phyloP scores from a whole-genome alignment of 2,888 invertebrate species.

The Julus scanicus region DNA sequence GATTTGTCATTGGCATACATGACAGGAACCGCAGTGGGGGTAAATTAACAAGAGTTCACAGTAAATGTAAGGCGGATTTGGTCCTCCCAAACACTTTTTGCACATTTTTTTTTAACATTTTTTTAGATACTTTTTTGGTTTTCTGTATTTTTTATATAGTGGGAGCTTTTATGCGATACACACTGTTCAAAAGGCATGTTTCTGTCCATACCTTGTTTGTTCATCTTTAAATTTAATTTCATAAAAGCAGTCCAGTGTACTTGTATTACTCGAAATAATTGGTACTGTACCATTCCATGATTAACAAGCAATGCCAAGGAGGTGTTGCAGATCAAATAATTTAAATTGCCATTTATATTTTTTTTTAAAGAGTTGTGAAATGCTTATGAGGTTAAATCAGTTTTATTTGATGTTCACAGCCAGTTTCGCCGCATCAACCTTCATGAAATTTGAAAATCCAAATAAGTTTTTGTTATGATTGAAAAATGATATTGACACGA shows the following conservation, averaged over 20 bases:
- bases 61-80: constrained; percentile 47
- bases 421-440: too few species aligned
- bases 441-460: background rate
- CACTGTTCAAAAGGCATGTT: background rate
- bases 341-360: too few species aligned
- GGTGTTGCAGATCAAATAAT: too few species aligned
- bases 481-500: constrained; percentile 21
- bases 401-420: too few species aligned
- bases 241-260: background rate
- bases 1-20: constrained; percentile 47
- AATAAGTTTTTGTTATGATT: background rate
- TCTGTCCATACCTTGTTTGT: background rate
- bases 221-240: background rate
- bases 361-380: too few species aligned
- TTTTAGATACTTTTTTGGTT: background rate
- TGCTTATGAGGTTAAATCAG: too few species aligned
- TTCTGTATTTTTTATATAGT: background rate
- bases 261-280: too few species aligned
- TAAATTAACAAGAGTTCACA: constrained; percentile 41
- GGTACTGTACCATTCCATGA: too few species aligned
- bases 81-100: constrained; percentile 21
- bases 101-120: background rate
- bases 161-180: background rate
- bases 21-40: constrained; percentile 17
- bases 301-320: too few species aligned